Base-by-base conservation (phyloP, 2,797 vertebrate genomes). In the Setipinna tenuifilis region DNA sequence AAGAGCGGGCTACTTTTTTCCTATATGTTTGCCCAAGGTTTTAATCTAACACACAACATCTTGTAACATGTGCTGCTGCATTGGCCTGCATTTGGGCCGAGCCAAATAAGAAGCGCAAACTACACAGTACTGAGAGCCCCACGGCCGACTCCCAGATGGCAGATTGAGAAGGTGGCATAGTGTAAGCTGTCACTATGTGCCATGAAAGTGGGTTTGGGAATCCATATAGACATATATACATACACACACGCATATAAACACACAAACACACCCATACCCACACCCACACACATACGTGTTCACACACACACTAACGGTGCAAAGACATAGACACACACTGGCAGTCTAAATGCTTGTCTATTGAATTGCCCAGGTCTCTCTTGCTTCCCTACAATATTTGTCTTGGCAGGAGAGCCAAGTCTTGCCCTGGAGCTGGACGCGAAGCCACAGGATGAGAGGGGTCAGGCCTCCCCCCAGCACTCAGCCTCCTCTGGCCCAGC, bases 361-460 rank as follows among this genome's bases (percentile, higher is more conserved):
- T 89, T 89, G 87, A 89, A 90, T 89, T 91, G 87, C 89, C 85
- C 89, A 82, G 81, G 75, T 83, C 54, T 87, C 89, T 87, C 85
- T 90, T 65, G 87, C 90, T 89, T 78, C 87, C 83, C 82, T 88
- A 86, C 84, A 87, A 81, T 90, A 89, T 93, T 93, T 92, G 87
- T 88, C 75, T 94, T 95, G 93, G 93, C 88, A 62, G 25, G 1
- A 21, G 81, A 86, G 91, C 50, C 85, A 35, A 44, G 12, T 23
- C 85, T 75, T 85, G 86, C 87, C 88, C 86, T 17, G 6, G 87
- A 87, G 87, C 81, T 61, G 82, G 83, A 58, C 54, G 85, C 86
- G 88, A 83, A 23, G 48, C 83, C 50, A 82, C 86, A 84, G 85
- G 80, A 62, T 71, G 41, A 78, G 87, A 83, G 82, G 82, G 35